Evolutionary conservation across 1,140 invertebrate species (phyloP).

Genomic region (Mylabris phalerata): DNA sequence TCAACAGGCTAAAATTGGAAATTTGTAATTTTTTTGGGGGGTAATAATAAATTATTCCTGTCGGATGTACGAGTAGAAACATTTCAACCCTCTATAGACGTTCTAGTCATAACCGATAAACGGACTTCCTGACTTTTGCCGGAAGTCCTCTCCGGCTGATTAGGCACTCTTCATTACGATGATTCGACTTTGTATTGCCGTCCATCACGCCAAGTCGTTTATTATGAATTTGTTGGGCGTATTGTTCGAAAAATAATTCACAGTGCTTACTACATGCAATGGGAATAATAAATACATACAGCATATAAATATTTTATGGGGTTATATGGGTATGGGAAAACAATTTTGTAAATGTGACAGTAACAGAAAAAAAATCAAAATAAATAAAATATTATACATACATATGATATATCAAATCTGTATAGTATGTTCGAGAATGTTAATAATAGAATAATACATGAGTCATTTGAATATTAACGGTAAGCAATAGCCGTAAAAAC

Average conservation of each 20-base stretch:
- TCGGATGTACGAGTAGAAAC: no score
- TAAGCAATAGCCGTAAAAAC: conserved; percentile 8
- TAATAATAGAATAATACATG: conserved; percentile 18
- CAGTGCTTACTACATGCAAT: conserved; percentile 15
- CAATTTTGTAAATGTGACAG: conserved; percentile 26
- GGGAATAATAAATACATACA: conserved; percentile 26
- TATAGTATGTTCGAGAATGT: conserved; percentile 9
- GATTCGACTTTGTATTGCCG: conserved; percentile 21
- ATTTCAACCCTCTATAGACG: background rate
- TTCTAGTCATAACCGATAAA: conserved; percentile 29
- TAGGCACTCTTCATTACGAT: conserved; percentile 31
- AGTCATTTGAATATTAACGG: conserved; percentile 24
- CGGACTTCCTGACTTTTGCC: conserved; percentile 24
- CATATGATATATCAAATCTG: no score
- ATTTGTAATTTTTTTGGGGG: no score
- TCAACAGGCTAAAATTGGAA: no score
- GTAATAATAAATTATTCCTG: no score
- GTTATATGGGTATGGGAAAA: conserved; percentile 19
- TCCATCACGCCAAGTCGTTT: conserved; percentile 28
- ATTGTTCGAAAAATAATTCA: conserved; percentile 22
- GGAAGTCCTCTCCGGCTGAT: conserved; percentile 30
- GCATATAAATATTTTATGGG: conserved; percentile 24
- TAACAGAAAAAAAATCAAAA: background rate
- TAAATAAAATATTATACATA: no score
- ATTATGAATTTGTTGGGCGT: conserved; percentile 30